These are phyloP conservation scores for Andrena hattorfiana DNA, from an alignment of 2,888 invertebrate species.

Conservation along the genomic window DNA sequence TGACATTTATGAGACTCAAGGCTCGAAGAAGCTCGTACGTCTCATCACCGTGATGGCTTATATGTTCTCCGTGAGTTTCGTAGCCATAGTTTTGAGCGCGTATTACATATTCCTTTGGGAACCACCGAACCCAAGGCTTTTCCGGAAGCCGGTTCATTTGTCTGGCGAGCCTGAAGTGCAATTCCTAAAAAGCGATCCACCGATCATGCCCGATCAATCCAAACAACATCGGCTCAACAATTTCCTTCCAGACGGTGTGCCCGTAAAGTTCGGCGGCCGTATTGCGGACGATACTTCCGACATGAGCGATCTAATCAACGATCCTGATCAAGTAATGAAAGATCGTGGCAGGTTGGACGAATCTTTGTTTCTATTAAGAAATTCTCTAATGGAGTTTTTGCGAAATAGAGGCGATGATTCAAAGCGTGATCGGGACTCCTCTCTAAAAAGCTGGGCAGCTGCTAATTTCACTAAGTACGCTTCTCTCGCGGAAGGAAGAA, in stretches of 20 bases:
- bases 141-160: conserved; percentile 68
- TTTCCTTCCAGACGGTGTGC: not conserved
- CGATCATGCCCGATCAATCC: not conserved
- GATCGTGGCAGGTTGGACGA: conserved; percentile 28
- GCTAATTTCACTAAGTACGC: not conserved
- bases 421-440: not conserved
- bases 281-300: not conserved
- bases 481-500: not conserved
- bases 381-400: conserved; percentile 38
- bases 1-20: conserved; percentile 76
- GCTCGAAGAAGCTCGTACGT: conserved; percentile 85
- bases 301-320: not conserved
- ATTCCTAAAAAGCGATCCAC: conserved; percentile 53
- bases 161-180: conserved; percentile 68
- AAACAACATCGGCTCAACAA: not conserved
- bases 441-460: not conserved
- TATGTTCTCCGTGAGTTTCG: conserved; percentile 93
- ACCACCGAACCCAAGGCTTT: conserved; percentile 86
- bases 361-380: conserved; percentile 37
- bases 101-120: conserved; percentile 95
- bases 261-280: conserved; percentile 9
- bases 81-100: conserved; percentile 92
- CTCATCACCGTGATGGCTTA: conserved; percentile 93
- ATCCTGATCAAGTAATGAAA: not conserved
- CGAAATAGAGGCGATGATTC: conserved; percentile 18